phyloP scores from a whole-genome alignment of 2,113 vertebrate species.

The Phrynocephalus versicolor region DNA sequence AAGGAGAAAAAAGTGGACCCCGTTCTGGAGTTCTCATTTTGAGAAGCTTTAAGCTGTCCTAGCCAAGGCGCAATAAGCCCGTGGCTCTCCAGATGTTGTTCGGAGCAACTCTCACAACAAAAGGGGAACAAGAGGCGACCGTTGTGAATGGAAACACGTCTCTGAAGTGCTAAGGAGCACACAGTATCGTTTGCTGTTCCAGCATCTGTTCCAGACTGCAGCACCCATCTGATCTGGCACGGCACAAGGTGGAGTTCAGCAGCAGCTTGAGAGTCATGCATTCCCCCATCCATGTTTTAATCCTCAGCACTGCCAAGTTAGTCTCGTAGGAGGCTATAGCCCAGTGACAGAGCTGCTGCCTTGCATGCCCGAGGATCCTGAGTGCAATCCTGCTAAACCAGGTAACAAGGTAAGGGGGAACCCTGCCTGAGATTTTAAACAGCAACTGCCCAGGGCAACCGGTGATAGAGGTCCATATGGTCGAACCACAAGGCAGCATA shows the following conservation, averaged over 20 bases:
- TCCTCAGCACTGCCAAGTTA: neutral
- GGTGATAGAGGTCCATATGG: neutral
- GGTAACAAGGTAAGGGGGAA: too few species aligned
- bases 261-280: neutral
- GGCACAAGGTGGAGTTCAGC: neutral
- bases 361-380: neutral
- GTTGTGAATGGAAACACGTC: neutral
- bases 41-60: neutral
- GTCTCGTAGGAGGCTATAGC: neutral
- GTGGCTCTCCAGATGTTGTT: neutral
- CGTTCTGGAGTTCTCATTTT: neutral
- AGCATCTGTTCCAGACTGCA: neutral
- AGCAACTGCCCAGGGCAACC: too few species aligned
- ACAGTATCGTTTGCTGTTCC: neutral
- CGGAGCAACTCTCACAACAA: neutral
- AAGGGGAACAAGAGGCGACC: neutral
- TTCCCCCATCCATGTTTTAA: neutral
- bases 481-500: neutral
- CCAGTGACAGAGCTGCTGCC: neutral
- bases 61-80: too few species aligned
- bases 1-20: neutral
- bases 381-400: neutral
- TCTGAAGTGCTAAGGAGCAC: neutral
- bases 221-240: neutral
- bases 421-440: too few species aligned